A percentile compares a stretch with the other conserved stretches of the same genome.
Conservation (phyloP, 2,888 invertebrate genomes). For the Drosophila anomelani region DNA sequence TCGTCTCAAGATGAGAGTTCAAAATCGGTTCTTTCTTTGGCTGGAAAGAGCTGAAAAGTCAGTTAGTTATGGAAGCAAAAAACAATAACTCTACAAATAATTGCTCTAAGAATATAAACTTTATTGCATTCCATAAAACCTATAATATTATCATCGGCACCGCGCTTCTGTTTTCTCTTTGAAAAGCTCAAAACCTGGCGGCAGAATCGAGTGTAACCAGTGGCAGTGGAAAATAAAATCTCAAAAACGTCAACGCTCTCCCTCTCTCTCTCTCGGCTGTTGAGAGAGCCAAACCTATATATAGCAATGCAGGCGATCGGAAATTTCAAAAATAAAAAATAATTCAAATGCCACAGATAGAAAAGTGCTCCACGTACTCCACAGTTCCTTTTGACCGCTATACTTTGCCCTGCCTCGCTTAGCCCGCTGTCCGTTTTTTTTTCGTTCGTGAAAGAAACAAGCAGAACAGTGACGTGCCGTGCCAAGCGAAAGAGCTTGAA, state of each 20-base stretch:
- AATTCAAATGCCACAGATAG: conserved; percentile 45
- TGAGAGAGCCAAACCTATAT: background rate
- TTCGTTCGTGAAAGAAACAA: conserved; percentile 51
- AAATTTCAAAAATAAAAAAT: background rate
- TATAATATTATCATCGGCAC: no score
- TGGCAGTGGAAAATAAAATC: background rate
- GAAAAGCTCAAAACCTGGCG: background rate
- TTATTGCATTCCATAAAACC: no score
- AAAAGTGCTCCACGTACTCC: conserved; percentile 22
- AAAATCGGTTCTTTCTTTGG: no score
- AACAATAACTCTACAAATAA: no score
- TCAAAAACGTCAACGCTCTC: background rate
- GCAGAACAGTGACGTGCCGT: conserved; percentile 68
- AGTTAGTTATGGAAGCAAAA: no score
- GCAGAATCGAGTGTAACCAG: background rate
- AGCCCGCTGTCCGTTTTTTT: conserved; percentile 41
- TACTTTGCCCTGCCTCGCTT: conserved; percentile 11
- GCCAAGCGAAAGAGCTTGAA: conserved; percentile 60
- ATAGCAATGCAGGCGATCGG: conserved; percentile 3
- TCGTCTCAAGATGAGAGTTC: background rate
- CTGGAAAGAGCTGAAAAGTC: no score
- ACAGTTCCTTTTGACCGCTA: conserved; percentile 18
- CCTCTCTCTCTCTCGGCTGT: background rate
- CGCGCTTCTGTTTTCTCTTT: background rate
- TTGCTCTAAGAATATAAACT: no score